These are phyloP conservation scores for Drosophila varians DNA, from an alignment of 1,140 invertebrate genomes.

Conservation along the genomic window DNA sequence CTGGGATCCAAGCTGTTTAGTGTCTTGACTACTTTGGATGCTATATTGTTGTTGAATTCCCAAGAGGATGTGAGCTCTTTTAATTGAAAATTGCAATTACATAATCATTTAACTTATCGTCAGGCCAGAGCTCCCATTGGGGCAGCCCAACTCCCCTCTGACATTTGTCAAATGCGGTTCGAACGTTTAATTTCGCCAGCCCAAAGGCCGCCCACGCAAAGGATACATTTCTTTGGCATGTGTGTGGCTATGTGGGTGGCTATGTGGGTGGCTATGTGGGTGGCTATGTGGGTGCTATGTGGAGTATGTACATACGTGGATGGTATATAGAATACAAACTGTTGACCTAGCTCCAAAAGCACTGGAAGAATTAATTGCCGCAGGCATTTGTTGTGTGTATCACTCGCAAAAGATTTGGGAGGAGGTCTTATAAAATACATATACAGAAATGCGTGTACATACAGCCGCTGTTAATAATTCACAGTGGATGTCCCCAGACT, in stretches of 20 bases:
- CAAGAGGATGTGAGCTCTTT: constrained; percentile 9
- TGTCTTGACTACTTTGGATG: neutral
- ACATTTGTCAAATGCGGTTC: constrained; percentile 13
- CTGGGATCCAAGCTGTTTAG: constrained; percentile 8
- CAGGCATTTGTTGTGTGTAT: constrained; percentile 27
- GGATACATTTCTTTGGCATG: constrained; percentile 20
- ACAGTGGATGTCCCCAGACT: too few relatives aligned
- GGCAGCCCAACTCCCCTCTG: neutral
- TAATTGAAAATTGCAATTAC: constrained; percentile 45
- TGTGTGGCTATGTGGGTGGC: too few relatives aligned
- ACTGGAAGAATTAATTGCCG: constrained; percentile 28
- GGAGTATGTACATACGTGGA: neutral
- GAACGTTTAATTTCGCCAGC: neutral
- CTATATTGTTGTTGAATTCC: neutral
- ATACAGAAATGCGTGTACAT: neutral
- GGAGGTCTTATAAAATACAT: constrained; percentile 4
- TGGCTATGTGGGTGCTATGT: too few relatives aligned
- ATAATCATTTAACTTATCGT: constrained; percentile 30
- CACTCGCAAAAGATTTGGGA: constrained; percentile 7
- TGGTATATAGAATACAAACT: constrained; percentile 36
- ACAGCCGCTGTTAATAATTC: neutral
- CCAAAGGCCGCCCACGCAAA: constrained; percentile 3
- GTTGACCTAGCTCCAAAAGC: constrained; percentile 54
- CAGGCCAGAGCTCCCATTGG: neutral
- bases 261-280: neutral